phyloP scores from a whole-genome alignment of 2,797 vertebrate genomes.

The Neosalanx taihuensis region DNA sequence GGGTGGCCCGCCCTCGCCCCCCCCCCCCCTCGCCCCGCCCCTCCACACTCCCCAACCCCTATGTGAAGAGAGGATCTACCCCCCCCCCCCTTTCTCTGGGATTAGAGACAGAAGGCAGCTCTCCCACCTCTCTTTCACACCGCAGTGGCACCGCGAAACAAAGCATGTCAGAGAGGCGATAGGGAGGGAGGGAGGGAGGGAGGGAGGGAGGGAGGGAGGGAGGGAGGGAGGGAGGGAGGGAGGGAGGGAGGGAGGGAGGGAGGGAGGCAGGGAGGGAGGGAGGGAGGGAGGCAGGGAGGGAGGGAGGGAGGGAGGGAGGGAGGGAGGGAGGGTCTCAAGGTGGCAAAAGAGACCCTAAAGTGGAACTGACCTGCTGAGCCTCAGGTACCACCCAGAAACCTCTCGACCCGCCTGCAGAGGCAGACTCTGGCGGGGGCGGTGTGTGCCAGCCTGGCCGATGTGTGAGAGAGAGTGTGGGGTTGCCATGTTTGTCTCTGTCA shows the following conservation, averaged over 20 bases:
- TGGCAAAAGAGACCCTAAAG: background rate
- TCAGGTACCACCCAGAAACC: too few species aligned
- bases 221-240: background rate
- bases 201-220: background rate
- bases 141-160: background rate
- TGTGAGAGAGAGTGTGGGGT: too few species aligned
- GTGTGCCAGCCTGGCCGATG: too few species aligned
- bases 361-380: too few species aligned
- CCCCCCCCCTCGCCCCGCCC: too few species aligned
- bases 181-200: background rate
- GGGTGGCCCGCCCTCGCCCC: conserved; percentile 22
- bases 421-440: too few species aligned
- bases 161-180: too few species aligned
- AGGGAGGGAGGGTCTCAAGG: conserved; percentile 6
- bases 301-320: background rate
- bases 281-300: too few species aligned
- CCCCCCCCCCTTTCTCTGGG: too few species aligned
- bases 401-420: too few species aligned
- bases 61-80: conserved; percentile 28
- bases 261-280: background rate
- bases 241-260: background rate
- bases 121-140: conserved; percentile 5
- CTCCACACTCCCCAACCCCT: conserved; percentile 15
- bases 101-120: background rate
- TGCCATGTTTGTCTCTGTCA: too few species aligned